A percentile compares a stretch with the other conserved stretches of the same genome.
Conservation (phyloP, 2,113 vertebrate genomes). For the Cavia aperea region DNA sequence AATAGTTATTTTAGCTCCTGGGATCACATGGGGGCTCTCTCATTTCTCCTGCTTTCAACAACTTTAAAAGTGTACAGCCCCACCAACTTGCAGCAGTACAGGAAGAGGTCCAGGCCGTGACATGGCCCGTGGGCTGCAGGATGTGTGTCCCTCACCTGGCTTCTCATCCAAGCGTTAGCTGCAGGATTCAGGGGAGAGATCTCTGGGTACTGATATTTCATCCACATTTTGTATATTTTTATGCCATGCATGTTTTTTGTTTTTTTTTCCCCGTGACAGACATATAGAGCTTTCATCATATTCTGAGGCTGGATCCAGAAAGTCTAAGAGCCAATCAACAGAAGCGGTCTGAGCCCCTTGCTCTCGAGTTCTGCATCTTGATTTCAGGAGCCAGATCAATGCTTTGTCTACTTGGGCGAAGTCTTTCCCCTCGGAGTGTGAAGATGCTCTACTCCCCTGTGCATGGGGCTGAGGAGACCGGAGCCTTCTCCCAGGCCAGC, state of each 20-base stretch:
- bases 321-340: not conserved
- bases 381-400: not conserved
- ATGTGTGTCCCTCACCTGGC: not conserved
- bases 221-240: not conserved
- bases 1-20: not conserved
- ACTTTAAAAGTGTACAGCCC: not conserved
- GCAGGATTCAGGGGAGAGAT: not conserved
- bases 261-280: not conserved
- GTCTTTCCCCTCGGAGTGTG: no score
- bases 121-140: not conserved
- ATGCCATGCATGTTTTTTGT: not conserved
- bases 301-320: not conserved
- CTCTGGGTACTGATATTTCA: not conserved
- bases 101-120: not conserved
- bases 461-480: accelerated
- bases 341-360: not conserved
- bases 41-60: not conserved
- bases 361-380: not conserved
- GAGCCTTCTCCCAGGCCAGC: no score
- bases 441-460: not conserved
- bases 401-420: no score
- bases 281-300: not conserved
- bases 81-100: not conserved
- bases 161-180: not conserved
- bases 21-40: not conserved